Conservation (phyloP, 2,113 vertebrate genomes). For the Tragelaphus strepsiceros region DNA sequence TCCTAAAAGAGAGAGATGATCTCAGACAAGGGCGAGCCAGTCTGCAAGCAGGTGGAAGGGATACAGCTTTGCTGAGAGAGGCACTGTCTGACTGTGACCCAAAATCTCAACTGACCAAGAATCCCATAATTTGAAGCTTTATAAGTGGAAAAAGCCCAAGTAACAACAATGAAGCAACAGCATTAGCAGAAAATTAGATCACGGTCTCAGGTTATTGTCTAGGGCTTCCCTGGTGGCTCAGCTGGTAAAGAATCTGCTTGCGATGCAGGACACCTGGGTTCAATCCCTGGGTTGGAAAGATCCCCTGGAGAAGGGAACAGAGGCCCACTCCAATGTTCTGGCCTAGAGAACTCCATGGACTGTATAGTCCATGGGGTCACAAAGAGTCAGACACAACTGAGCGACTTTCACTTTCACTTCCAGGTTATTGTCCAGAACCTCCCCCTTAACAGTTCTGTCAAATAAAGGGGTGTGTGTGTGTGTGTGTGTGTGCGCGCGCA, state of each 20-base stretch:
- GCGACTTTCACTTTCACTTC: not conserved
- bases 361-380: not conserved
- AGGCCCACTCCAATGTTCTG: not conserved
- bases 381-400: not conserved
- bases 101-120: not conserved
- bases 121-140: not conserved
- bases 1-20: not conserved
- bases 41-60: not conserved
- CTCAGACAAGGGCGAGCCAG: not conserved
- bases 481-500: fast-evolving
- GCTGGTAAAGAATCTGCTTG: not conserved
- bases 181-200: not conserved
- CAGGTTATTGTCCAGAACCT: not conserved
- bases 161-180: not conserved
- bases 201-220: not conserved
- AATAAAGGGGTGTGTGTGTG: not conserved
- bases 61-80: not conserved
- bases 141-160: not conserved
- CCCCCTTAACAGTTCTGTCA: not conserved
- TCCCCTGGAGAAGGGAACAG: not conserved
- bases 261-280: not conserved
- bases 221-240: not conserved
- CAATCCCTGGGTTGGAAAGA: not conserved
- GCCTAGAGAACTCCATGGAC: not conserved
- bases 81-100: not conserved